Evolutionary conservation across 2,797 vertebrate species (phyloP).

Genomic region (Crenichthys baileyi): DNA sequence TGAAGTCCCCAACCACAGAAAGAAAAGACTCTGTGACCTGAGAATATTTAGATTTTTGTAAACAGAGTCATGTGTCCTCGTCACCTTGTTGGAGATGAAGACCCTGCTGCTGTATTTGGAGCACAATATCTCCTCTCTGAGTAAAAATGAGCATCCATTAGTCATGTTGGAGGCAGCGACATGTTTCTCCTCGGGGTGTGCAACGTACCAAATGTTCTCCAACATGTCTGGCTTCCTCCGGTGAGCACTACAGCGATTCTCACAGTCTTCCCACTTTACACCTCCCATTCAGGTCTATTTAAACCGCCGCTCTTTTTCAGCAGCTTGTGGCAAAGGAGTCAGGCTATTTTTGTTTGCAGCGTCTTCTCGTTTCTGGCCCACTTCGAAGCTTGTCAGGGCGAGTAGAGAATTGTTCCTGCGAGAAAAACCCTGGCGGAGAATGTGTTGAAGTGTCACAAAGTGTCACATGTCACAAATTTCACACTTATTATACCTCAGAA

Average conservation of each 20-base stretch:
- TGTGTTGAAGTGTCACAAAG: conserved; percentile 2
- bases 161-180: conserved; percentile 34
- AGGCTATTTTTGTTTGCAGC: conserved; percentile 43
- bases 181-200: conserved; percentile 41
- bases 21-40: conserved; percentile 31
- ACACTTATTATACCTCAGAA: conserved; percentile 1
- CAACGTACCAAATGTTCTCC: conserved; percentile 67
- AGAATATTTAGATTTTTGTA: conserved; percentile 47
- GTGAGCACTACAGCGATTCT: conserved; percentile 58
- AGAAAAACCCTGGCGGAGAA: background rate
- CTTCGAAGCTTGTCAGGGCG: conserved; percentile 43
- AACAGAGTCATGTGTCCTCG: conserved; percentile 30
- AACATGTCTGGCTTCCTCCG: conserved; percentile 68
- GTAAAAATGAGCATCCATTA: conserved; percentile 50
- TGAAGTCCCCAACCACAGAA: conserved; percentile 28
- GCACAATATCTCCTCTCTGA: conserved; percentile 15
- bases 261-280: conserved; percentile 69
- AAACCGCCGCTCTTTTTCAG: conserved; percentile 38
- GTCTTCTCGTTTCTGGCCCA: conserved; percentile 39
- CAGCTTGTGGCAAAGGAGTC: conserved; percentile 52
- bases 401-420: conserved; percentile 17
- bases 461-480: background rate
- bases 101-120: conserved; percentile 30
- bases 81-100: conserved; percentile 44
- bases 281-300: conserved; percentile 71